These are phyloP conservation scores for Virgularia gustaviana DNA, from an alignment of 92 coral and sea anemone species.

Conservation along the genomic window DNA sequence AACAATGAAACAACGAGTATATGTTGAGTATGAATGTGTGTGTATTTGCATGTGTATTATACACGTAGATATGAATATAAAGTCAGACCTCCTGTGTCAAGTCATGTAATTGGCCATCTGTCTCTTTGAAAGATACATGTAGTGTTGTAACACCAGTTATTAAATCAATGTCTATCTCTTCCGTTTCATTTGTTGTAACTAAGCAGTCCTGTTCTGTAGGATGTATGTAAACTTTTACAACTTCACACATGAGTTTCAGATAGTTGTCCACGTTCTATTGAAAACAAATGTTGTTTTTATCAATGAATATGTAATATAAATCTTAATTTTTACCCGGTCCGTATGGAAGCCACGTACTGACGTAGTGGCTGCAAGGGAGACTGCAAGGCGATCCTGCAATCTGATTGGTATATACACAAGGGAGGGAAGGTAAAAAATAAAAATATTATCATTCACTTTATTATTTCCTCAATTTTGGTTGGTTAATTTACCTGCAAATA, in stretches of 20 bases:
- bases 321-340: too few relatives aligned
- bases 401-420: too few relatives aligned
- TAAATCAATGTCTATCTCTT: not conserved
- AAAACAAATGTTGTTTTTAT: not conserved
- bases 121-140: not conserved
- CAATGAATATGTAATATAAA: too few relatives aligned
- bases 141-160: not conserved
- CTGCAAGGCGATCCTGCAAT: too few relatives aligned
- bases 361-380: too few relatives aligned
- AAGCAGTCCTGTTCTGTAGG: not conserved
- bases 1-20: not conserved
- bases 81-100: conserved; percentile 8
- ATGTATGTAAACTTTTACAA: not conserved
- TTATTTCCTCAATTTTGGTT: too few relatives aligned
- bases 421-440: too few relatives aligned
- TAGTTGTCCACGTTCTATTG: conserved; percentile 16
- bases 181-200: conserved; percentile 3
- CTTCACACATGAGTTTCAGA: conserved; percentile 9
- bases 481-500: too few relatives aligned
- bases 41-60: not conserved
- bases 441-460: too few relatives aligned
- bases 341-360: too few relatives aligned
- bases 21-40: not conserved
- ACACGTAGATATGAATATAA: not conserved
- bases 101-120: not conserved